Evolutionary conservation across 64 coral and sea anemone species (phyloP).

Genomic region (Pachyseris speciosa): DNA sequence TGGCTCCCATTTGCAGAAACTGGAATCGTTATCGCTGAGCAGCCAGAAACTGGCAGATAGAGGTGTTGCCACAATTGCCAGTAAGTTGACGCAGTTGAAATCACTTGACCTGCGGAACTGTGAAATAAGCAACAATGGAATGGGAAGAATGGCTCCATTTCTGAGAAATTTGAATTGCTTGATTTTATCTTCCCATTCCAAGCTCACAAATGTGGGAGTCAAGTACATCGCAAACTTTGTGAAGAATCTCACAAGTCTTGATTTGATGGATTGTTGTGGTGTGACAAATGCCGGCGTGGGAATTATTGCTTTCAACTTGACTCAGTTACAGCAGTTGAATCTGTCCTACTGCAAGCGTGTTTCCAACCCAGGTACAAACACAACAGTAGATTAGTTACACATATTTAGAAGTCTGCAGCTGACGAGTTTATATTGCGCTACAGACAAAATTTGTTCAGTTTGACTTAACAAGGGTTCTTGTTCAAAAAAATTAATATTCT

Average conservation of each 20-base stretch:
- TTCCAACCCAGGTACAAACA: constrained; percentile 74
- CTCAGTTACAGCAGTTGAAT: constrained; percentile 79
- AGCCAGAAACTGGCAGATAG: constrained; percentile 80
- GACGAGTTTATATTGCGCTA: too few species aligned
- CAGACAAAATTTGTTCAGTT: too few species aligned
- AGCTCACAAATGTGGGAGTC: constrained; percentile 85
- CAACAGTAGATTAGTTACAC: neutral
- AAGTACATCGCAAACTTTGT: constrained; percentile 80
- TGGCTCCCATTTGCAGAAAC: constrained; percentile 73
- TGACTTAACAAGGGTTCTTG: too few species aligned
- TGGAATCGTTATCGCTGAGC: constrained; percentile 85
- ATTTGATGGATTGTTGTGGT: constrained; percentile 91
- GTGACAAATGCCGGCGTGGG: constrained; percentile 85
- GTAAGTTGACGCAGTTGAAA: constrained; percentile 76
- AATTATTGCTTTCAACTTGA: constrained; percentile 76
- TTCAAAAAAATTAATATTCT: too few species aligned
- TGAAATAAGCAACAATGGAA: constrained; percentile 80
- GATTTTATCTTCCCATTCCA: constrained; percentile 84
- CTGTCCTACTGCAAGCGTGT: constrained; percentile 88
- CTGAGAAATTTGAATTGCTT: constrained; percentile 79
- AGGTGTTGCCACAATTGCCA: constrained; percentile 68
- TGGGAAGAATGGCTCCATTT: constrained; percentile 70
- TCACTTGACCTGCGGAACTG: constrained; percentile 93
- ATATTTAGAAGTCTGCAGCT: too few species aligned
- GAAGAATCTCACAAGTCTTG: constrained; percentile 91